phyloP scores from a whole-genome alignment of 1,140 invertebrate species.

The Amphibalanus amphitrite region DNA sequence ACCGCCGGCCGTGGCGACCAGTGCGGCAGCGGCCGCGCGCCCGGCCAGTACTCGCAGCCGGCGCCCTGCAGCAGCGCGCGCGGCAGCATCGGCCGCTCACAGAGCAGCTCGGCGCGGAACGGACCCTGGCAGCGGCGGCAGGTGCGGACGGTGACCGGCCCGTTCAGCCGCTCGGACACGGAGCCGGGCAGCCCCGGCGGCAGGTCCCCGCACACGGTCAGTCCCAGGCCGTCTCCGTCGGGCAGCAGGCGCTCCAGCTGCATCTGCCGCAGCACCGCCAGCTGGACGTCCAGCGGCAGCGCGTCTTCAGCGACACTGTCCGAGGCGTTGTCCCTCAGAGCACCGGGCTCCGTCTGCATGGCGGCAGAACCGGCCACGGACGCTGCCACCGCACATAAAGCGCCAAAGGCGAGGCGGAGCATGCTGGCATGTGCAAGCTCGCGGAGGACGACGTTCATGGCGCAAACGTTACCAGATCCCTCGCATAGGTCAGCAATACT shows the following conservation, averaged over 20 bases:
- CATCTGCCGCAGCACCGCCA: background rate
- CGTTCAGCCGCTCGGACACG: too few relatives aligned
- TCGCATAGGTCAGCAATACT: too few relatives aligned
- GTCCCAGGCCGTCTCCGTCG: background rate
- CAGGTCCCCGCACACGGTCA: background rate
- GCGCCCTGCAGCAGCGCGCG: background rate
- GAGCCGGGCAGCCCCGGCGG: background rate
- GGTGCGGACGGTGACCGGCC: background rate
- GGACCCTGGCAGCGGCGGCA: background rate
- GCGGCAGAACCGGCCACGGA: too few relatives aligned
- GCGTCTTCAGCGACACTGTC: too few relatives aligned
- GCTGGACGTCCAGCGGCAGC: background rate
- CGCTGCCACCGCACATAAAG: too few relatives aligned
- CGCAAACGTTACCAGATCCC: too few relatives aligned
- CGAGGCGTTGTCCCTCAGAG: too few relatives aligned
- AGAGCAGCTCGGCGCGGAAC: background rate
- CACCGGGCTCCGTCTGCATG: too few relatives aligned
- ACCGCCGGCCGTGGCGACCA: background rate
- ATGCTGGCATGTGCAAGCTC: too few relatives aligned
- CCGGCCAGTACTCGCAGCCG: background rate
- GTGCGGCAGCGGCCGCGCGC: background rate
- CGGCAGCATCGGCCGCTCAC: background rate
- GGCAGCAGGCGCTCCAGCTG: background rate
- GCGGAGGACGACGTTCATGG: too few relatives aligned
- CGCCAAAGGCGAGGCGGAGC: too few relatives aligned